Evolutionary conservation across 2,113 vertebrate genomes (phyloP).

Genomic region (Australoheros scitulus): DNA sequence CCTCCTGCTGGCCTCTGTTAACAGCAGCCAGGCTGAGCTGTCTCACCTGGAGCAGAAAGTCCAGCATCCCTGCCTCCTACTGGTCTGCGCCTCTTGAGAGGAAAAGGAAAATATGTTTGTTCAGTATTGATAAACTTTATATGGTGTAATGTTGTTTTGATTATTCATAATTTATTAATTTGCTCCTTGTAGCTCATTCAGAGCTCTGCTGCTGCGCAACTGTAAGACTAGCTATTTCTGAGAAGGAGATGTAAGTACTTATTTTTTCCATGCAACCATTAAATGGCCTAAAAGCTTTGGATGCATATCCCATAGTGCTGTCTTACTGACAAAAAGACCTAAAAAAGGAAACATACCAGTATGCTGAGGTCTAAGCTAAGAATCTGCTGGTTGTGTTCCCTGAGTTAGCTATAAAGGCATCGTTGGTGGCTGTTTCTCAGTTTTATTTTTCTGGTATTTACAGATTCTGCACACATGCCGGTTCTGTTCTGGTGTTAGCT

Average conservation of each 20-base stretch:
- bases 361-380: not conserved
- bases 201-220: not conserved
- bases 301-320: not conserved
- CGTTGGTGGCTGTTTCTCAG: not conserved
- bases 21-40: not conserved
- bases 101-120: not conserved
- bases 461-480: not conserved
- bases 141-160: not conserved
- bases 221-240: not conserved
- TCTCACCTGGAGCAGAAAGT: not conserved
- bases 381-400: not conserved
- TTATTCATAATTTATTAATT: slow-evolving; percentile 2
- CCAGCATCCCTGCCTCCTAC: not conserved
- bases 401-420: not conserved
- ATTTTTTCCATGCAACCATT: not conserved
- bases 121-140: not conserved
- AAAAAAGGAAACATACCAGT: not conserved
- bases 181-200: not conserved
- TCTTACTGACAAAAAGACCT: not conserved
- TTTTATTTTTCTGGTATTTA: not conserved
- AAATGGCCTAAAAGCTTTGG: not conserved
- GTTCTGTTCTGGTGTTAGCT: not conserved
- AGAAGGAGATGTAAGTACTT: not conserved
- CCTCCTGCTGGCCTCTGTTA: not conserved
- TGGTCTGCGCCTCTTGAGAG: not conserved